phyloP scores from a whole-genome alignment of 2,113 vertebrate genomes.

The Xyliphius kryptos region DNA sequence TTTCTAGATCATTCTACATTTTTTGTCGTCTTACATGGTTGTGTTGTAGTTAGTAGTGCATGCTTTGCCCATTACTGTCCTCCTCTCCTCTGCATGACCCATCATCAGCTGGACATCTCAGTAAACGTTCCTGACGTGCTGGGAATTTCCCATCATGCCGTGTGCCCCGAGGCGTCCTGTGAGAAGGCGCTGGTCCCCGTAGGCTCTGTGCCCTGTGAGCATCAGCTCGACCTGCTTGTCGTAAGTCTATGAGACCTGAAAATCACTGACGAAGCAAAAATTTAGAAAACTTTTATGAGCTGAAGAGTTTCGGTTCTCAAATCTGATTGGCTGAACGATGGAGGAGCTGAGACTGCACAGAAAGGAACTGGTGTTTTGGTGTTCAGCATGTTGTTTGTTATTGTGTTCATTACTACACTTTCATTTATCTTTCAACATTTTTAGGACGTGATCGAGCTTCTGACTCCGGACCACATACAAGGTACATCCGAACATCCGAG shows the following conservation, averaged over 20 bases:
- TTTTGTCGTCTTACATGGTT: too few relatives aligned
- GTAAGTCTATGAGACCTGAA: constrained; percentile 70
- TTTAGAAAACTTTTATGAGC: too few relatives aligned
- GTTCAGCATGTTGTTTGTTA: too few relatives aligned
- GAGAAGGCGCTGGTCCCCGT: constrained; percentile 48
- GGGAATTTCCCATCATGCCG: constrained; percentile 58
- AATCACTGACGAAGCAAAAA: too few relatives aligned
- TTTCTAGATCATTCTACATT: too few relatives aligned
- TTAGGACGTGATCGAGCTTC: constrained; percentile 66
- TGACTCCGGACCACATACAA: constrained; percentile 63
- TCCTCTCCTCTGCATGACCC: too few relatives aligned
- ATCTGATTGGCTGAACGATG: too few relatives aligned
- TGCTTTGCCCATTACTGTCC: constrained; percentile 38
- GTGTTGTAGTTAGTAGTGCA: constrained; percentile 36
- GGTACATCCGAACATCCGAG: too few relatives aligned
- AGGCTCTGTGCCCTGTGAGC: constrained; percentile 53
- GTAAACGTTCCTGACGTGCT: constrained; percentile 67
- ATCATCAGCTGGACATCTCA: constrained; percentile 83
- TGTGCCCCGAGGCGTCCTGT: constrained; percentile 48
- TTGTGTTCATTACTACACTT: too few relatives aligned
- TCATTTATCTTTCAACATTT: constrained; percentile 41
- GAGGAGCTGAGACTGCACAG: too few relatives aligned
- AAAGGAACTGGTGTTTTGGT: too few relatives aligned
- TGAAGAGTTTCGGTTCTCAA: too few relatives aligned
- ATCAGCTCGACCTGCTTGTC: constrained; percentile 57